Evolutionary conservation across 2,797 vertebrate genomes (phyloP).

Genomic region (Cryptoblepharus egeriae): DNA sequence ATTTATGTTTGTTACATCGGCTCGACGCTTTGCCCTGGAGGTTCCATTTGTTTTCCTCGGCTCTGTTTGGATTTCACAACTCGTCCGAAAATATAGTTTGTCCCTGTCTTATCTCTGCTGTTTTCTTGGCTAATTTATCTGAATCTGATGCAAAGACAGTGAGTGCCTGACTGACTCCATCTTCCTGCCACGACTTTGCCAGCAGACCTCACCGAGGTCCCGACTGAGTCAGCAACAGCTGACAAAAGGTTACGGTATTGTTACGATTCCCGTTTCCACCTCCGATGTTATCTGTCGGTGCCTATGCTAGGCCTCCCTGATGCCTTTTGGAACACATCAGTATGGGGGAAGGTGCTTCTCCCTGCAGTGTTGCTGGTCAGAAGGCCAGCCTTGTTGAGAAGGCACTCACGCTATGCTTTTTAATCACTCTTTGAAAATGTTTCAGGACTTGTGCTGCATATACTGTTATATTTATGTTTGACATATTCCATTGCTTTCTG

Average conservation of each 20-base stretch:
- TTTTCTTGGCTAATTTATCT: background rate
- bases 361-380: background rate
- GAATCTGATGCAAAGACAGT: background rate
- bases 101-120: background rate
- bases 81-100: background rate
- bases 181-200: background rate
- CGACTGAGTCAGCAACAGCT: background rate
- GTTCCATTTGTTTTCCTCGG: background rate
- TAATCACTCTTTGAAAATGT: constrained; percentile 2
- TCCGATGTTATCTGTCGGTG: fast-evolving
- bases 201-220: constrained; percentile 20
- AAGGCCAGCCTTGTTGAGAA: background rate
- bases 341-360: constrained; percentile 8
- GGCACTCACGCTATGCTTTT: constrained; percentile 1
- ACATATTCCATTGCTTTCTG: background rate
- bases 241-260: constrained; percentile 35
- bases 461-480: background rate
- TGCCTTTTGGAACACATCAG: background rate
- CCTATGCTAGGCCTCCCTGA: background rate
- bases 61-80: background rate
- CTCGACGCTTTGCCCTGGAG: background rate
- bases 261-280: background rate
- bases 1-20: constrained; percentile 3
- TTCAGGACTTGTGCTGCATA: background rate
- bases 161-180: constrained; percentile 10